phyloP scores from a whole-genome alignment of 2,797 vertebrate species.

The Sebastes minor region DNA sequence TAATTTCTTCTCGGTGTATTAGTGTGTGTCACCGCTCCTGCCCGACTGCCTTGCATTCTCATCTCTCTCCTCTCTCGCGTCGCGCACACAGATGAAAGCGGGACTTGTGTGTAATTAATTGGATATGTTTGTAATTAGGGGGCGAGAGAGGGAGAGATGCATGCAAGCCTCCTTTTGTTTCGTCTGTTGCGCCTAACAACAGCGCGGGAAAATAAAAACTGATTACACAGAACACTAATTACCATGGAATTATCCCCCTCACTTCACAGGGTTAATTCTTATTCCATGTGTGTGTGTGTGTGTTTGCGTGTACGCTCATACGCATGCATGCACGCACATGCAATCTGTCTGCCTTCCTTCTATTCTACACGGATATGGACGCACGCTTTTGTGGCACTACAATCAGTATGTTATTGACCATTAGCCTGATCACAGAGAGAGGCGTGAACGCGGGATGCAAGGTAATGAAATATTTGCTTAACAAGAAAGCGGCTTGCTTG shows the following conservation, averaged over 20 bases:
- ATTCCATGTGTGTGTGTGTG: conserved; percentile 13
- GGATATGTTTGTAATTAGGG: conserved; percentile 82
- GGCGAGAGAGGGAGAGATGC: conserved; percentile 66
- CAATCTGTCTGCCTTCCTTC: not conserved
- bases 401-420: conserved; percentile 36
- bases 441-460: not conserved
- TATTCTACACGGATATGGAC: conserved; percentile 2
- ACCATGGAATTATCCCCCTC: conserved; percentile 77
- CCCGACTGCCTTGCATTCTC: conserved; percentile 63
- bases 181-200: conserved; percentile 68
- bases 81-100: conserved; percentile 67
- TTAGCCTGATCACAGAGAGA: conserved; percentile 18
- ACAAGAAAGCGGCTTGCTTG: not conserved
- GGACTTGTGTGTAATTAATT: conserved; percentile 80
- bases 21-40: conserved; percentile 60
- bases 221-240: conserved; percentile 84
- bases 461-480: conserved; percentile 41
- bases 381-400: not conserved
- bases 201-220: conserved; percentile 76
- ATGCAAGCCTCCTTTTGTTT: conserved; percentile 72
- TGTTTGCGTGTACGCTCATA: not conserved
- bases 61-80: conserved; percentile 38
- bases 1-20: conserved; percentile 60
- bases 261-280: conserved; percentile 78
- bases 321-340: not conserved